Evolutionary conservation across 2,797 vertebrate species (phyloP).

Genomic region (Smutsia gigantea): DNA sequence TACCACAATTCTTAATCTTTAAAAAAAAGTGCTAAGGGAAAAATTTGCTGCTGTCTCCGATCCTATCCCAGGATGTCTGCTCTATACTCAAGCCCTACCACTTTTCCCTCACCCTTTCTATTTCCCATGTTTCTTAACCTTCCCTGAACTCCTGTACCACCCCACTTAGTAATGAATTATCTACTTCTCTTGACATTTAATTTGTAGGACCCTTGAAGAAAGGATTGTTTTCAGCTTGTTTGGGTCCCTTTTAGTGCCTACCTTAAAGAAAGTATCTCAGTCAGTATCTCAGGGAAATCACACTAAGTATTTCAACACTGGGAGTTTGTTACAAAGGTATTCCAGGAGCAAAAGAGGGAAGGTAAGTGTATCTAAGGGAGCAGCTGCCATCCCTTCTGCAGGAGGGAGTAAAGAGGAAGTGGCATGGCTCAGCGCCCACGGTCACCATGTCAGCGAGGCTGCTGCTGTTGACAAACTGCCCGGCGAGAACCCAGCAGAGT

Average conservation of each 20-base stretch:
- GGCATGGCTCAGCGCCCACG: neutral
- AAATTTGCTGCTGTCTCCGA: neutral
- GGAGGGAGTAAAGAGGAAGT: neutral
- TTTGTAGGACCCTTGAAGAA: neutral
- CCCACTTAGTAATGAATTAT: neutral
- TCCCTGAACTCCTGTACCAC: neutral
- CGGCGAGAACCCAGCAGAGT: no score
- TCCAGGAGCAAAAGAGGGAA: neutral
- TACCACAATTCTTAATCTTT: neutral
- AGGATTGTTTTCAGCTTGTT: neutral
- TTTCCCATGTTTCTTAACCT: neutral
- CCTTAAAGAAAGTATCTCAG: neutral
- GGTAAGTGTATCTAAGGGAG: neutral
- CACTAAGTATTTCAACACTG: neutral
- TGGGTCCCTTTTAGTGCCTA: neutral
- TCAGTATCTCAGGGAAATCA: neutral
- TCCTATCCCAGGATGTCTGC: neutral
- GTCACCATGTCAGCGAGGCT: neutral
- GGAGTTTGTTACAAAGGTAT: neutral
- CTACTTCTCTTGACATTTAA: neutral
- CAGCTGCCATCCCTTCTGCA: neutral
- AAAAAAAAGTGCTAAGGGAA: neutral
- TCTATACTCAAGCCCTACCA: neutral
- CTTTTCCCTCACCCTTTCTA: neutral
- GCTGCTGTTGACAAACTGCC: no score